A percentile compares a stretch with the other conserved stretches of the same genome.
Evolutionary conservation across 2,888 invertebrate genomes (phyloP).

Genomic region (Erebia epiphron): DNA sequence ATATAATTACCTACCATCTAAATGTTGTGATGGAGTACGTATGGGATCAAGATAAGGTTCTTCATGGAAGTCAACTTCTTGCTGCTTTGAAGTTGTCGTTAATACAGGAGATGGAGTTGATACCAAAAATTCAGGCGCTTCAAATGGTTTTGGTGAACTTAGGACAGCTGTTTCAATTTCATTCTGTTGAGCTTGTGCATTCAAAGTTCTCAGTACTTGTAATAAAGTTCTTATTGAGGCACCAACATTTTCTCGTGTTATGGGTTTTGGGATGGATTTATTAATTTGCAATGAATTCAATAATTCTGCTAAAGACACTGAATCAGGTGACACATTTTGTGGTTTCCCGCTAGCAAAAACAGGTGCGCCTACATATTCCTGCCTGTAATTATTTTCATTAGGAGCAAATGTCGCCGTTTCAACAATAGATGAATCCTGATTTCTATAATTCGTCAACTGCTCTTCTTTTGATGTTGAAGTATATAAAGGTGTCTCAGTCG

Average conservation of each 20-base stretch:
- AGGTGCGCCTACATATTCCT: constrained; percentile 61
- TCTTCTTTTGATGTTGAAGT: constrained; percentile 48
- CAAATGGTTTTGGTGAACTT: constrained; percentile 69
- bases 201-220: constrained; percentile 88
- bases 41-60: constrained; percentile 68
- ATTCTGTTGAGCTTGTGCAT: constrained; percentile 70
- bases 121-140: constrained; percentile 49
- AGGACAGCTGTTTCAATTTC: constrained; percentile 60
- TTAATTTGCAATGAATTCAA: constrained; percentile 88
- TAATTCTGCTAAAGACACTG: constrained; percentile 76
- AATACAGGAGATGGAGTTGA: constrained; percentile 55
- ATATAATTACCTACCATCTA: constrained; percentile 62
- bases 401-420: constrained; percentile 48
- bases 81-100: constrained; percentile 49
- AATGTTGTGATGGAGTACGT: constrained; percentile 68
- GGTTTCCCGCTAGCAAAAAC: constrained; percentile 43
- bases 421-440: constrained; percentile 45
- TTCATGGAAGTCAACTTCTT: constrained; percentile 56
- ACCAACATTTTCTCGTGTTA: constrained; percentile 90
- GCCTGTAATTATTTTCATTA: constrained; percentile 47
- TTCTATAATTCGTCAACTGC: constrained; percentile 46
- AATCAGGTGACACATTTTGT: constrained; percentile 50
- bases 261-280: constrained; percentile 89
- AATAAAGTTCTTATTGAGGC: constrained; percentile 90
- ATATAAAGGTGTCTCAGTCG: constrained; percentile 54